phyloP scores from a whole-genome alignment of 2,888 invertebrate genomes.

The Drosophila kanekoi region DNA sequence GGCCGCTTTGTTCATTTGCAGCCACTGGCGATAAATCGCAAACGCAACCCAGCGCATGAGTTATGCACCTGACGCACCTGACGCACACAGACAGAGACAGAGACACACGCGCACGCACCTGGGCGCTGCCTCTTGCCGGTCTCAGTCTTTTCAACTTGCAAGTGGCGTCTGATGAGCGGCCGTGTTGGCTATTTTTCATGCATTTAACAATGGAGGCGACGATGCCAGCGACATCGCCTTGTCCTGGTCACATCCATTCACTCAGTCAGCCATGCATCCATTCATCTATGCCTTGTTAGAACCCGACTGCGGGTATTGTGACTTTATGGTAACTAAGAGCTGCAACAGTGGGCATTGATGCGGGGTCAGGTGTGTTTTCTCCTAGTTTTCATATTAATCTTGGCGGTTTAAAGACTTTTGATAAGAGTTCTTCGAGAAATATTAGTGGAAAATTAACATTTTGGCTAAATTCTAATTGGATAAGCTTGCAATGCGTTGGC shows the following conservation, averaged over 20 bases:
- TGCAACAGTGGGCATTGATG: slow-evolving; percentile 6
- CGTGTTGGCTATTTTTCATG: slow-evolving; percentile 73
- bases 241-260: slow-evolving; percentile 35
- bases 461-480: no score
- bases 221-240: slow-evolving; percentile 36
- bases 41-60: slow-evolving; percentile 67
- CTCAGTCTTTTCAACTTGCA: slow-evolving; percentile 16
- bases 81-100: slow-evolving; percentile 4
- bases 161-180: slow-evolving; percentile 54
- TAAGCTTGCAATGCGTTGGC: no score
- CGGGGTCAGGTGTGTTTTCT: no score
- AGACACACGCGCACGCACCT: slow-evolving; percentile 19
- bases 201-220: slow-evolving; percentile 72
- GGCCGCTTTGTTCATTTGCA: slow-evolving; percentile 74
- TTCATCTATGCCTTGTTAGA: slow-evolving; percentile 31
- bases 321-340: background rate
- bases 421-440: no score
- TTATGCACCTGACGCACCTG: slow-evolving; percentile 60
- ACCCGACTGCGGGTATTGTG: slow-evolving; percentile 10
- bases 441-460: no score
- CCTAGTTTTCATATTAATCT: no score
- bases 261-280: slow-evolving; percentile 27
- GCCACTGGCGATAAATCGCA: slow-evolving; percentile 68
- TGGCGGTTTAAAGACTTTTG: no score
- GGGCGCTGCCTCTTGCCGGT: slow-evolving; percentile 3